Conservation (phyloP, 2,797 vertebrate species). For the Rhinichthys osculus region DNA sequence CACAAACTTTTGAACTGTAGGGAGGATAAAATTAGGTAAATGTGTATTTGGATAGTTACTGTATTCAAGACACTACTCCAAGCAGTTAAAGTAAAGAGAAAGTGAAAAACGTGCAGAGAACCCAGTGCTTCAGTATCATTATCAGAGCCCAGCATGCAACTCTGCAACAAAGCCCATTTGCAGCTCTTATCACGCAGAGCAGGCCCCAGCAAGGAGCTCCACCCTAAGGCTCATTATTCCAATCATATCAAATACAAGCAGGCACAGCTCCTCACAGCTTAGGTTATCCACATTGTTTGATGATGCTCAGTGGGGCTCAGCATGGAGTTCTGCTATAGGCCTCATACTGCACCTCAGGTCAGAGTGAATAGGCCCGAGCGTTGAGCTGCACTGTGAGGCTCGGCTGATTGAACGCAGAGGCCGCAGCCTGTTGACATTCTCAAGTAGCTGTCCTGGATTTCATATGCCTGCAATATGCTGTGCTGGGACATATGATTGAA, state of each 20-base stretch:
- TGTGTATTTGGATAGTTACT: constrained; percentile 8
- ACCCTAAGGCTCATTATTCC: constrained; percentile 50
- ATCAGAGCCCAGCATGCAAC: constrained; percentile 34
- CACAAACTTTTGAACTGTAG: not conserved
- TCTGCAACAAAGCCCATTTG: constrained; percentile 44
- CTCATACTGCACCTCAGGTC: constrained; percentile 26
- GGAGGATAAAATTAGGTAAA: not conserved
- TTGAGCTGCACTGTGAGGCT: not conserved
- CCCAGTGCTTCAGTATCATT: constrained; percentile 22
- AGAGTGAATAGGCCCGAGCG: constrained; percentile 20
- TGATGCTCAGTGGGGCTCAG: constrained; percentile 19
- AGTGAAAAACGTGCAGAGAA: constrained; percentile 21
- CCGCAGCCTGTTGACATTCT: constrained; percentile 33
- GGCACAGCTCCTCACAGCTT: constrained; percentile 35
- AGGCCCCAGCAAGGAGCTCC: constrained; percentile 41
- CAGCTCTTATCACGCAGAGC: constrained; percentile 52
- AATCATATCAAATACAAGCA: constrained; percentile 47
- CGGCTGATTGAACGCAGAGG: constrained; percentile 32
- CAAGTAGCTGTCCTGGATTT: constrained; percentile 33
- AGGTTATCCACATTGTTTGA: constrained; percentile 42
- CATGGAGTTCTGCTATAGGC: constrained; percentile 29
- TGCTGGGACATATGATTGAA: constrained; percentile 27
- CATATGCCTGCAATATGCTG: constrained; percentile 20
- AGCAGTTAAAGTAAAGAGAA: constrained; percentile 29
- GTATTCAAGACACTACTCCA: constrained; percentile 19